Evolutionary conservation across 2,113 vertebrate genomes (phyloP), one percentile per base, ranked within the genome.

Genomic region (Neogobius melanostomus): DNA sequence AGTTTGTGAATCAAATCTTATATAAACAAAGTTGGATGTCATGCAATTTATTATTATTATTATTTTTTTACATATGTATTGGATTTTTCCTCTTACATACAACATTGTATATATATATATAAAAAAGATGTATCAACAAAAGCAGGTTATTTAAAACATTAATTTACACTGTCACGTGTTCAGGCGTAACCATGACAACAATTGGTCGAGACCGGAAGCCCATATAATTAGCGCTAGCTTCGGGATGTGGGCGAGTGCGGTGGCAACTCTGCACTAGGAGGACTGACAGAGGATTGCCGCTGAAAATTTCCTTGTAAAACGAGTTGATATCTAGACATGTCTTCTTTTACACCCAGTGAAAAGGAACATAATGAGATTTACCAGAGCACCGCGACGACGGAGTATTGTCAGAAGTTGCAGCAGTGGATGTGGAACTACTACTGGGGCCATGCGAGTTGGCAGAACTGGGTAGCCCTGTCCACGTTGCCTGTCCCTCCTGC

Each of bases 361-460:
- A 62, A 45, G 15, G 54, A 82, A 49, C 47, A 72, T 15, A 42
- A 44, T 1, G 66, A 28, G 51, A 63, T 64, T 2, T 21, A 9
- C 1, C 60, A 51, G 14, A 54, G 45, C 14, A 53, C 53, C 8
- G 78, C 75, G 10, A 87, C 87, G 0, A 93, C 90, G 17, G 94
- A 96, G 61, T 98, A 98, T 86, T 95, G 95, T 62, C 91, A 88
- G 53, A 89, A 91, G 67, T 89, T 98, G 71, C 96, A 96, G 89
- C 94, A 93, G 72, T 98, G 96, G 96, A 95, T 98, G 64, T 98
- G 96, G 96, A 94, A 94, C 80, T 95, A 94, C 59, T 94, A 97
- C 92, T 95, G 95, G 88, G 93, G 95, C 0, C 92, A 94, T 80
- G 84, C 94, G 15, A 90, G 80, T 87, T 96, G 95, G 95, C 95